Evolutionary conservation across 1,140 invertebrate species (phyloP), one percentile per base, ranked within the genome.

Genomic region (Drepana arcuata): DNA sequence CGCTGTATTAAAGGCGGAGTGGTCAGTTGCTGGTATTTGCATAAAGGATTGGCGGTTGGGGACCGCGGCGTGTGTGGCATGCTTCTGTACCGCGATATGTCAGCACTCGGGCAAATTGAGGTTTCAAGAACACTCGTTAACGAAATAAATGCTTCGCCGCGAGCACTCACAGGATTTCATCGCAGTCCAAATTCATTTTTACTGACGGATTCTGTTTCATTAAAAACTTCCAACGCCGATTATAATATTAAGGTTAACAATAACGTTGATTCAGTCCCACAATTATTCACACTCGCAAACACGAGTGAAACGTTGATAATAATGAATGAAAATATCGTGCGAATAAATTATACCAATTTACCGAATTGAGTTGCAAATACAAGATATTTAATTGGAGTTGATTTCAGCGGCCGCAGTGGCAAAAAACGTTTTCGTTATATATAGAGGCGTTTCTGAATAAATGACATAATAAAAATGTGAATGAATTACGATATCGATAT

Each of bases 401-500:
- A 34, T 34, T 26, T 25, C 14, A 26, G 14, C 34, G 25, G 28
- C 28, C 35, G 16, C 29, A 37, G 24, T 37, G 26, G n/a, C n/a
- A n/a, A n/a, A n/a, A n/a, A n/a, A 37, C 26, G 18, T 45, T 29
- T 15, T 11, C 2, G 10, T 31, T 28, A 41, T 21, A 31, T 28
- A 34, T 16, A 34, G 40, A 12, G 36, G 33, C 38, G 28, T 42
- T 27, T 51, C 35, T 42, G 41, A 56, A 59, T 59, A 63, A 63
- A 53, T 67, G 53, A 67, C 40, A 54, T 61, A 60, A 72, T 67
- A 63, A 69, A 69, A 49, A 59, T 52, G 43, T 41, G 57, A 60
- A 72, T 70, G 65, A 73, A 64, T 68, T 67, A 66, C 48, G 51
- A 59, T 65, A 67, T 71, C 65, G 61, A 66, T 68, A 74, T 66